Percentiles rank a stretch among this genome's conserved stretches.
Conservation (phyloP, 2,113 vertebrate genomes). For the Octodon degus region DNA sequence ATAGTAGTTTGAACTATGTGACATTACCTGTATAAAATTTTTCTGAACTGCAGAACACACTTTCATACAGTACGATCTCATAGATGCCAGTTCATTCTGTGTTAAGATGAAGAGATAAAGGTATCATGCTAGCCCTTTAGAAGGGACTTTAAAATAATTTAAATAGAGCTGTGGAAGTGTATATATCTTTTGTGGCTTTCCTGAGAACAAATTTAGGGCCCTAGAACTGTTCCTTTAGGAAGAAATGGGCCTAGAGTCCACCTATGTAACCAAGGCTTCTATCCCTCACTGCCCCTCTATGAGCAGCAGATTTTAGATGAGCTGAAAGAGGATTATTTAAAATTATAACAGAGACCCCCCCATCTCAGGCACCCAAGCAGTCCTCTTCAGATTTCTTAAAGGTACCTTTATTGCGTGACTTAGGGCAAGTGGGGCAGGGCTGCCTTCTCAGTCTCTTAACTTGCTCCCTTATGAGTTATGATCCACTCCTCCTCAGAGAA, state of each 20-base stretch:
- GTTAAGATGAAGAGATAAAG: conserved; percentile 2
- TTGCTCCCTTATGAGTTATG: background rate
- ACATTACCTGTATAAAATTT: background rate
- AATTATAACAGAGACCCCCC: background rate
- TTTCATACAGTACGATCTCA: conserved; percentile 2
- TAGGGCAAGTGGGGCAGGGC: conserved; percentile 15
- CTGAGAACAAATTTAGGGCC: background rate
- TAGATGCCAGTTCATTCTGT: background rate
- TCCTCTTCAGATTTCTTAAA: background rate
- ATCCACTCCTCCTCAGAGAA: background rate
- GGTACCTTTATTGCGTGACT: background rate
- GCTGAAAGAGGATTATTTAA: background rate
- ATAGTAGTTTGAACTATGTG: background rate
- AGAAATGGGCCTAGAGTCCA: background rate
- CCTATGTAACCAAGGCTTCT: background rate
- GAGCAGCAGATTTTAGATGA: background rate
- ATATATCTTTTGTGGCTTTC: background rate
- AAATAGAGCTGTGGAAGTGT: background rate
- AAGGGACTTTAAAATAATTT: background rate
- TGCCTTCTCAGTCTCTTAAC: background rate
- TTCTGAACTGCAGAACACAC: conserved; percentile 4
- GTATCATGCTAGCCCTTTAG: background rate
- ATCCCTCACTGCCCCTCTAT: background rate
- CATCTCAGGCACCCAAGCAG: background rate
- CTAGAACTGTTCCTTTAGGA: background rate